Base-by-base conservation (phyloP, 2,113 vertebrate genomes). In the Notiomystis cincta region DNA sequence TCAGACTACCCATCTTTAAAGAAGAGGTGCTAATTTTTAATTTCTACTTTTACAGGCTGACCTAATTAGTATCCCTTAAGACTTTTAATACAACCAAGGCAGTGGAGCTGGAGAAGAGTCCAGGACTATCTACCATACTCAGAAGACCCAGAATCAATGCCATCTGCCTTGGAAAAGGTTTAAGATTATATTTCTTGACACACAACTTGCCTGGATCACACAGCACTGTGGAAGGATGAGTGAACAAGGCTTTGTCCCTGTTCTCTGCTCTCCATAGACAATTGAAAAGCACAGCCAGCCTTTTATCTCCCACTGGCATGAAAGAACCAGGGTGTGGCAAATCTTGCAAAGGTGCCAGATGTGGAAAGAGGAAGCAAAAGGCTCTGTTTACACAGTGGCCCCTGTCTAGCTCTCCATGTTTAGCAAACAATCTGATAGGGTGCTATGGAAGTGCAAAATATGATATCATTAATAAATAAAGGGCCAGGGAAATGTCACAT, bases 381-480 rank as follows among this genome's bases (percentile, higher is more conserved):
- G 58, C 76, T 91, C 66, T 90, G 82, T 90, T 95, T 89, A 83
- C 38, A 47, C 2, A 5, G 56, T 81, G 42, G 58, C 35, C 72
- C 10, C 72, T 75, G 57, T 54, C 86, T 95, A n/a, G 31, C 48
- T 90, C 48, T 87, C 48, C 53, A 17, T 51, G 81, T 89, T 92
- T 87, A 83, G 86, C 80, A 84, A 90, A 86, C 60, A 87, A 71
- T 90, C 69, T 78, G 69, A 88, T 92, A 87, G 48, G 85, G 64
- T 88, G 60, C 82, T 94, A 30, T n/a, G 73, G 62, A 96, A 95
- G 85, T 89, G 88, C 61, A 77, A 90, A 97, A 83, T 79, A 88
- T 54, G 47, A 76, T 88, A 92, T 64, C 81, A 91, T 90, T 90
- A 95, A 95, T 96, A 97, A 97, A 96, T 82, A 93, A 95, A 90